Evolutionary conservation across 2,888 invertebrate species (phyloP), one percentile per base, ranked within the genome.

Genomic region (Augochlorella aurata): DNA sequence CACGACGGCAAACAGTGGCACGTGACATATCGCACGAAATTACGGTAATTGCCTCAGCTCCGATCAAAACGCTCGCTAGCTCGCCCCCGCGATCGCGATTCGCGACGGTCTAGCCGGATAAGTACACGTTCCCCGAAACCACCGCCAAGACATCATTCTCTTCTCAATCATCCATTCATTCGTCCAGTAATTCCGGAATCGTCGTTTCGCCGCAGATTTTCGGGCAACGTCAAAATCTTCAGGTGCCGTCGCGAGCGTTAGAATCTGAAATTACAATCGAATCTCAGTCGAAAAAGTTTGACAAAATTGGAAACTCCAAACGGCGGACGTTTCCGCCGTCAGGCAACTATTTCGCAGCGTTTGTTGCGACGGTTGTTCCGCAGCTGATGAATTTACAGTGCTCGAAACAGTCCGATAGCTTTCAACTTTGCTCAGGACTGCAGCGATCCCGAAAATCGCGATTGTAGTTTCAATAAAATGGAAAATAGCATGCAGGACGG

Each of bases 21-120:
- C 88, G 87, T 88, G 88, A 88, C 85, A 85, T 82, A 86, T 88
- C 85, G 77, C 63, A 81, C 81, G 61, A 74, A 85, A 85, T 88
- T 88, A 86, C 77, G 83, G 81, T 84, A 88, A 88, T 82, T 77
- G 83, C 44, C 70, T 65, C 66, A 66, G 63, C 71, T 72, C 29
- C 58, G 71, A 81, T 81, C 71, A n/a, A 74, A 58, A 58, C 54
- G 54, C 24, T 58, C 54, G 74, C 66, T 63, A 21, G 54, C 24
- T 58, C 54, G 74, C 66, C 66, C 24, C 38, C 45, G 74, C 67
- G 74, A 83, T 78, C 73, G 54, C 79, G 65, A 70, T 65, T 78
- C 73, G 50, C 79, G 65, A 70, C 67, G 77, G 67, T 73, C 63
- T n/a, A 74, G n/a, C 54, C 76, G 24, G 67, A 75, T 75, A 77